Evolutionary conservation across 2,113 vertebrate genomes (phyloP).

Genomic region (Anolis sagrei): DNA sequence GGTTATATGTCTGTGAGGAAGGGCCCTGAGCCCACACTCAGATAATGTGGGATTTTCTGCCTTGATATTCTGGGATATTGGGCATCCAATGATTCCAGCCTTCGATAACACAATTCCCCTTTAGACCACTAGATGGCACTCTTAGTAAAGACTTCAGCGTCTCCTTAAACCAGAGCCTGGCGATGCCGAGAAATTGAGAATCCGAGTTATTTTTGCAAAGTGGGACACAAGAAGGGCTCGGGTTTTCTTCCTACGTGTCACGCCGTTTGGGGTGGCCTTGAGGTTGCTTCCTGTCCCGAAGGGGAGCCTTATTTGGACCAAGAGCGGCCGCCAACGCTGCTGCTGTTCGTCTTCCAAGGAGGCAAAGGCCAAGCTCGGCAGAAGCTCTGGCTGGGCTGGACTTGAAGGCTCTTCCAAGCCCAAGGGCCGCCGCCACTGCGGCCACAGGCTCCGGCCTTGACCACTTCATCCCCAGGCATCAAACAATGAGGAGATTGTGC

Average conservation of each 20-base stretch:
- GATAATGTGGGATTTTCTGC: no score
- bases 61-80: no score
- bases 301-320: background rate
- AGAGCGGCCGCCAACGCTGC: background rate
- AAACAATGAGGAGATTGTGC: conserved; percentile 55
- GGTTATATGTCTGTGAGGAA: no score
- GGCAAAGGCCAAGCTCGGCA: background rate
- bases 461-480: conserved; percentile 46
- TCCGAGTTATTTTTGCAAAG: background rate
- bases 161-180: conserved; percentile 13
- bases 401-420: conserved; percentile 17
- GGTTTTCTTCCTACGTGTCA: conserved; percentile 40
- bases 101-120: background rate
- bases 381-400: no score
- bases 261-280: conserved; percentile 14
- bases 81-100: no score
- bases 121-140: conserved; percentile 71
- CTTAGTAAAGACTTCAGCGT: conserved; percentile 61
- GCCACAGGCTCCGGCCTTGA: conserved; percentile 41
- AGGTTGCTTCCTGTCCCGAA: background rate
- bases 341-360: background rate
- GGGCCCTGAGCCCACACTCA: no score
- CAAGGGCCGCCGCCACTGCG: background rate
- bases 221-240: background rate
- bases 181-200: conserved; percentile 18